These are phyloP conservation scores for Carabus problematicus DNA, from an alignment of 2,888 invertebrate genomes.

Conservation along the genomic window DNA sequence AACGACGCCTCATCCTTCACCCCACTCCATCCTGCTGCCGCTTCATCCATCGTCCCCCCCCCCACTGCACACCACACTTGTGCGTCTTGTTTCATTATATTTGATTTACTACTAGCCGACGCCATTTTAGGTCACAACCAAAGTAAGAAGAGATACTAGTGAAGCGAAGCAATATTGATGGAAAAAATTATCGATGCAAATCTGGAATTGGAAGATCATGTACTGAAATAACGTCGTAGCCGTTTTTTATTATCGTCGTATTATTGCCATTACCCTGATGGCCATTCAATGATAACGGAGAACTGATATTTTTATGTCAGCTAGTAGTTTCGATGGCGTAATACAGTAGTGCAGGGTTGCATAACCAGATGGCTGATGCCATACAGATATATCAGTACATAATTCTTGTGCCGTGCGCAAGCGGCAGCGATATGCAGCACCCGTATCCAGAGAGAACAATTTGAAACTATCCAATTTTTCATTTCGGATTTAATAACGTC, in stretches of 20 bases:
- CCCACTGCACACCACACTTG: background rate
- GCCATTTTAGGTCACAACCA: conserved; percentile 2
- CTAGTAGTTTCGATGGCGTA: background rate
- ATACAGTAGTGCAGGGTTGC: background rate
- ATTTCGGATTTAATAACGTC: conserved; percentile 61
- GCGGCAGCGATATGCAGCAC: conserved; percentile 51
- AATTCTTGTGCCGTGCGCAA: conserved; percentile 52
- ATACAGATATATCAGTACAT: conserved; percentile 52
- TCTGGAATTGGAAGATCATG: too few relatives aligned
- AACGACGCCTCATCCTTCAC: conserved; percentile 11
- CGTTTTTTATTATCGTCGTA: background rate
- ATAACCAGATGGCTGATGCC: conserved; percentile 48
- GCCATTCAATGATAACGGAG: background rate
- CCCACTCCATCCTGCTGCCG: background rate
- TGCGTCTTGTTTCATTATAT: conserved; percentile 20
- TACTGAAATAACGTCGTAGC: too few relatives aligned
- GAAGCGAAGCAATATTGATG: too few relatives aligned
- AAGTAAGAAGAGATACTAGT: background rate
- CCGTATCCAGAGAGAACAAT: conserved; percentile 52
- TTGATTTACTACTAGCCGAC: conserved; percentile 18
- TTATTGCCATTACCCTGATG: background rate
- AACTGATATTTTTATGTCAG: conserved; percentile 40
- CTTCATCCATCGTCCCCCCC: background rate
- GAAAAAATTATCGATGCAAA: too few relatives aligned
- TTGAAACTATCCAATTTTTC: conserved; percentile 62